Evolutionary conservation across 2,888 invertebrate species (phyloP), one percentile per base, ranked within the genome.

Genomic region (Eupithecia dodoneata): DNA sequence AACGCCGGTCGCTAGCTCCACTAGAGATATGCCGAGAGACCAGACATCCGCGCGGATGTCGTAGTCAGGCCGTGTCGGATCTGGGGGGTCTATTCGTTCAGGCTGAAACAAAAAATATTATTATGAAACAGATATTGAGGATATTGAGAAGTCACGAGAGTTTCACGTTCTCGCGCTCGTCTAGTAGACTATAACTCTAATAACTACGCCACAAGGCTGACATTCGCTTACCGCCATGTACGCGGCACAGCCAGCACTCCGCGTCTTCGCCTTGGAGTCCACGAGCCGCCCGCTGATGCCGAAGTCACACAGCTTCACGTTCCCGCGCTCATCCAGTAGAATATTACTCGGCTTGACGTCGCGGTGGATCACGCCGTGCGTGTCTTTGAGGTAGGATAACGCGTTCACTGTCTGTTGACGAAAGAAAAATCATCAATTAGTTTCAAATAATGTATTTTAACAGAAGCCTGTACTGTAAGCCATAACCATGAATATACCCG

Each of bases 301-400:
- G 96, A 99, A 99, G 96, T 99, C 99, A 95, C 99, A 99, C 55
- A 99, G 96, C 93, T 99, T 99, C 10, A 99, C 98, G 87, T 98
- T 98, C 41, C 99, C 99, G 88, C 97, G 97, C 92, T 98, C 98
- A 93, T 99, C 99, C 84, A 99, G 96, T 82, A 99, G 96, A 85
- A 99, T 99, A 95, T 99, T 99, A 86, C 99, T 99, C 71, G 99
- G 99, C 92, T 99, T 99, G 74, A 99, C 99, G 95, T 99, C 99
- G 91, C 99, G 97, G 93, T 99, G 99, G 89, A 99, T 99, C 78
- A 99, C 99, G 79, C 98, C 99, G 90, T 99, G 99, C 82, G 96
- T 97, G 92, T 99, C 99, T 95, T 99, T 99, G 86, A 99, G 96
- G 96, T 99, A 99, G 87, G 99, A 97, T 83, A 99, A 96, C 15